Conservation (phyloP, 2,113 vertebrate species). For the Bubo scandiacus region DNA sequence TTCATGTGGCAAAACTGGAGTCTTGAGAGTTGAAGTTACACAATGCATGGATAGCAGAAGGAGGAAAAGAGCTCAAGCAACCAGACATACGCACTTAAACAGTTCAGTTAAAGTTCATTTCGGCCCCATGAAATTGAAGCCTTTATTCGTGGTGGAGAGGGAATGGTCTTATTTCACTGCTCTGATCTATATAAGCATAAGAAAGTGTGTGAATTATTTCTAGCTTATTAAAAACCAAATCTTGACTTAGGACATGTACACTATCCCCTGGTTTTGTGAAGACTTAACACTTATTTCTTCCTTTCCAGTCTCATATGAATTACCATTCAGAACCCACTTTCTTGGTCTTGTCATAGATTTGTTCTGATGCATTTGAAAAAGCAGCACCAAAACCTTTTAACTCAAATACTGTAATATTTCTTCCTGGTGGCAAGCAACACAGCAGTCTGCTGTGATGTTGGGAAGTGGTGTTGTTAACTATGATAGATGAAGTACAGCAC, state of each 20-base stretch:
- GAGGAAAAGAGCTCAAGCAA: neutral
- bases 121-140: neutral
- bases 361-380: neutral
- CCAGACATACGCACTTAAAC: neutral
- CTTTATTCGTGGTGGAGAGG: neutral
- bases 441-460: neutral
- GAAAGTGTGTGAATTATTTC: neutral
- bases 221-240: neutral
- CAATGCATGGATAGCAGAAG: neutral
- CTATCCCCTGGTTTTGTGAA: neutral
- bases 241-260: neutral
- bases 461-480: neutral
- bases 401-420: neutral
- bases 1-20: neutral
- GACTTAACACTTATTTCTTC: neutral
- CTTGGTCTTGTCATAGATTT: neutral
- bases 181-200: neutral
- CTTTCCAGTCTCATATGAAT: neutral
- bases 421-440: neutral
- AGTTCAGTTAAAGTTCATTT: neutral
- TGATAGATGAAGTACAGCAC: neutral
- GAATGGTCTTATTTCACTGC: neutral
- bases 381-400: neutral
- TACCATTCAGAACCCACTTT: neutral
- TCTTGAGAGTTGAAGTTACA: neutral